phyloP scores from a whole-genome alignment of 1,140 invertebrate genomes.

The Tetramorium simillimum region DNA sequence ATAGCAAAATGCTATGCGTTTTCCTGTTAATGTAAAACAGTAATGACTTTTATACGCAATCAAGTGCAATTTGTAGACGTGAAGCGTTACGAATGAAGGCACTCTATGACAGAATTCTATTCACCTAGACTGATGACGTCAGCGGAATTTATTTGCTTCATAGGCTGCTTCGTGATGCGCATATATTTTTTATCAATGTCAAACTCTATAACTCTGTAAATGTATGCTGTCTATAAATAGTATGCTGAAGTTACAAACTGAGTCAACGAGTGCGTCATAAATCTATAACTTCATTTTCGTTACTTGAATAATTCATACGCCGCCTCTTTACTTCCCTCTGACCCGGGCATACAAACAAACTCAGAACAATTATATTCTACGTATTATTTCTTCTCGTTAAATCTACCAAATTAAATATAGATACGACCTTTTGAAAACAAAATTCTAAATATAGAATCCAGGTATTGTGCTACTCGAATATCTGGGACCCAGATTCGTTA shows the following conservation, averaged over 20 bases:
- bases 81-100: not conserved
- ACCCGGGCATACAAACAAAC: not conserved
- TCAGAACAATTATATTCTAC: constrained; percentile 10
- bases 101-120: not conserved
- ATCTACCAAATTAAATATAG: not conserved
- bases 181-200: not conserved
- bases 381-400: not conserved
- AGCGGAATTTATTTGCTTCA: not conserved
- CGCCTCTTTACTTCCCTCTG: not conserved
- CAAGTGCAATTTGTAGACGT: not conserved
- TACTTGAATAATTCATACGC: not conserved
- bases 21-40: not conserved
- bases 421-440: not conserved
- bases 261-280: too few species aligned
- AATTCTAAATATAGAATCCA: constrained; percentile 59
- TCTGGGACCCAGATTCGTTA: constrained; percentile 52
- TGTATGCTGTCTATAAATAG: too few species aligned
- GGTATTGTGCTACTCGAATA: constrained; percentile 52
- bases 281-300: not conserved
- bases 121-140: not conserved
- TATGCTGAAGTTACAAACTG: too few species aligned
- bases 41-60: not conserved
- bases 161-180: not conserved
- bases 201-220: not conserved
- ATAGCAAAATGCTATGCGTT: not conserved